Base-by-base conservation (phyloP, 2,113 vertebrate genomes). In the Podiceps cristatus region DNA sequence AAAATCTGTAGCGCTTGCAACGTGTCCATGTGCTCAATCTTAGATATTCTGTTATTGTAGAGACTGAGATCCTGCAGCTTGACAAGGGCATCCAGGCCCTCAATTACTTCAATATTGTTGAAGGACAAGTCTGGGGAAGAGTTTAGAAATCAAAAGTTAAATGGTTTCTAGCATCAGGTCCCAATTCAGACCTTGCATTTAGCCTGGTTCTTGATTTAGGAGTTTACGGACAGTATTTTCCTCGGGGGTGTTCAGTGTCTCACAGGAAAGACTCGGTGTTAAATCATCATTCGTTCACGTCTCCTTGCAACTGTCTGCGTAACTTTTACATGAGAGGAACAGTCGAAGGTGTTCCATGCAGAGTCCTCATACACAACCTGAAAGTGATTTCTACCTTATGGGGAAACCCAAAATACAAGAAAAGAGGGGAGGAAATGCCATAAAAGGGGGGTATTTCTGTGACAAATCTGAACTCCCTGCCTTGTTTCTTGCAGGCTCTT, bases 1-100 rank as follows among this genome's bases (percentile, higher is more conserved):
- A 99, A 97, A 92, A 99, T 96, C 63, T 99, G 98, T 69, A 99
- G 97, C 58, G 99, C 98, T 91, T 96, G 94, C 33, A 99, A 97
- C 0, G 93, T n/a, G 13, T 99, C 98, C 98, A 99, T 97, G 60
- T 99, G 99, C 97, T 99, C 98, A 1, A 99, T 98, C 72, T 98
- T 98, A 88, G 99, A 98, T 96, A 99, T 99, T 56, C 93, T 98
- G 97, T 99, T 99, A 94, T 96, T 98, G 96, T 97, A 99, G 94
- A 99, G 97, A 92, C 98, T 99, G 82, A 99, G 97, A 81, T 99
- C 96, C 95, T 99, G 98, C 74, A 99, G 98, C 88, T 99, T 99
- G 84, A 96, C 95, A 35, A 99, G 97, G 15, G 98, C 90, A 50
- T 98, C 97, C 96, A 99, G 97, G 20, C 99, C 99, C 86, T 99